Conservation (phyloP, 2,888 invertebrate genomes). For the Chymomyza fuscimana region DNA sequence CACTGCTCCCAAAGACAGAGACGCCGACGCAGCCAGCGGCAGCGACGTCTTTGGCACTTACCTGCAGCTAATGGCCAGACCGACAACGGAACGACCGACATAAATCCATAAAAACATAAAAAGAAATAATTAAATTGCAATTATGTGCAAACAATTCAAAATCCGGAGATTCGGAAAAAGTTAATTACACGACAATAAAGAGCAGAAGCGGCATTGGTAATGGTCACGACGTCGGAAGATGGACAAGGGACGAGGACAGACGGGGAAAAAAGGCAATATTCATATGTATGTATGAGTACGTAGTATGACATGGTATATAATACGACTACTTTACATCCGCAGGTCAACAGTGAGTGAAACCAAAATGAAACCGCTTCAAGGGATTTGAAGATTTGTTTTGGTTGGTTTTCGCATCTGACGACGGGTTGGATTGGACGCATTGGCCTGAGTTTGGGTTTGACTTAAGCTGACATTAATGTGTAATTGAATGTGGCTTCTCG, state of each 20-base stretch:
- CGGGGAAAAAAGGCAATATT: background rate
- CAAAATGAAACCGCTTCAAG: background rate
- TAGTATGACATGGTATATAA: too few relatives aligned
- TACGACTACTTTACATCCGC: constrained; percentile 3
- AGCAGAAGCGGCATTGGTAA: constrained; percentile 42
- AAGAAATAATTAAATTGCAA: constrained; percentile 72
- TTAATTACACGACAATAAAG: constrained; percentile 72
- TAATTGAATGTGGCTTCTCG: constrained; percentile 68
- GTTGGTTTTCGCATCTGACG: background rate
- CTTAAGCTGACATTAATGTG: constrained; percentile 69
- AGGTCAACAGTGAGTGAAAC: background rate
- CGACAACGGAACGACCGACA: constrained; percentile 49
- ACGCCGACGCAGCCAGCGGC: background rate
- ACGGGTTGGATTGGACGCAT: background rate
- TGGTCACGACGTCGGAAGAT: background rate
- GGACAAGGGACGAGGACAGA: constrained; percentile 4
- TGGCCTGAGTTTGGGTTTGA: constrained; percentile 19
- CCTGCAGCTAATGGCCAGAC: constrained; percentile 51
- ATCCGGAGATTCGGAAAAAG: constrained; percentile 73
- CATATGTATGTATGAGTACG: background rate
- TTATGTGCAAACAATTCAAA: constrained; percentile 72
- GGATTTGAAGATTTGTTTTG: background rate
- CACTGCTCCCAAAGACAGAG: background rate
- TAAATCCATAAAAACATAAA: constrained; percentile 64
- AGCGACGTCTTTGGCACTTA: constrained; percentile 28